Percentiles rank a stretch among this genome's conserved stretches.
Conservation (phyloP, 2,113 vertebrate species). For the Colistium nudipinnis region DNA sequence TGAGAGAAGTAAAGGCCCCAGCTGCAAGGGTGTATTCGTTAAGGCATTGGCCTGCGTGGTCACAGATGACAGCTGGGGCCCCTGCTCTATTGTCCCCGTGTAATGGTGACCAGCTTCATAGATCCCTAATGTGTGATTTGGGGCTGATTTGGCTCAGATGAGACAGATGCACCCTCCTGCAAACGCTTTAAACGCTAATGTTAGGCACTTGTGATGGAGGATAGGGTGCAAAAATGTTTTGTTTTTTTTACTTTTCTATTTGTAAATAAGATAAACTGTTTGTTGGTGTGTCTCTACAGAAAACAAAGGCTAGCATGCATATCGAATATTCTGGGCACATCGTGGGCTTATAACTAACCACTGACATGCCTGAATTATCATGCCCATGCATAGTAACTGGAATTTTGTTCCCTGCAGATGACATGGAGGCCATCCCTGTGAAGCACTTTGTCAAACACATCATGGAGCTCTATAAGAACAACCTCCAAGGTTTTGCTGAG, state of each 20-base stretch:
- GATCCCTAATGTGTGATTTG: slow-evolving; percentile 67
- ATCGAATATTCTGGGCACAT: too few relatives aligned
- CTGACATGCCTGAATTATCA: neutral
- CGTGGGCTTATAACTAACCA: too few relatives aligned
- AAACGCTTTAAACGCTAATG: slow-evolving; percentile 46
- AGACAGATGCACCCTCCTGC: slow-evolving; percentile 74
- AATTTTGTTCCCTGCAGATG: slow-evolving; percentile 84
- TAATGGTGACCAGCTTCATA: slow-evolving; percentile 57
- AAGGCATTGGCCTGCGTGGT: slow-evolving; percentile 57
- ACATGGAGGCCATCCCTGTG: slow-evolving; percentile 96
- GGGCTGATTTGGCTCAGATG: slow-evolving; percentile 68
- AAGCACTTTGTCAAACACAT: slow-evolving; percentile 97
- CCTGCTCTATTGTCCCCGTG: slow-evolving; percentile 42
- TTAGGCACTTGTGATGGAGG: slow-evolving; percentile 10
- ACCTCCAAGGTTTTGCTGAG: slow-evolving; percentile 95
- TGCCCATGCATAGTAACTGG: neutral
- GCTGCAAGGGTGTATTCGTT: slow-evolving; percentile 64
- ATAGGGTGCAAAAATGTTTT: neutral
- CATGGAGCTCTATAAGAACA: slow-evolving; percentile 95
- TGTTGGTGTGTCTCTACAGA: too few relatives aligned
- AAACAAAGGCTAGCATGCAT: too few relatives aligned
- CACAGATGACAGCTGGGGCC: slow-evolving; percentile 63
- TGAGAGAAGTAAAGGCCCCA: slow-evolving; percentile 62
- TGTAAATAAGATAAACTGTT: too few relatives aligned
- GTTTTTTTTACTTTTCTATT: too few relatives aligned